Base-by-base conservation (phyloP, 1,140 invertebrate genomes). In the Drosophila lini region DNA sequence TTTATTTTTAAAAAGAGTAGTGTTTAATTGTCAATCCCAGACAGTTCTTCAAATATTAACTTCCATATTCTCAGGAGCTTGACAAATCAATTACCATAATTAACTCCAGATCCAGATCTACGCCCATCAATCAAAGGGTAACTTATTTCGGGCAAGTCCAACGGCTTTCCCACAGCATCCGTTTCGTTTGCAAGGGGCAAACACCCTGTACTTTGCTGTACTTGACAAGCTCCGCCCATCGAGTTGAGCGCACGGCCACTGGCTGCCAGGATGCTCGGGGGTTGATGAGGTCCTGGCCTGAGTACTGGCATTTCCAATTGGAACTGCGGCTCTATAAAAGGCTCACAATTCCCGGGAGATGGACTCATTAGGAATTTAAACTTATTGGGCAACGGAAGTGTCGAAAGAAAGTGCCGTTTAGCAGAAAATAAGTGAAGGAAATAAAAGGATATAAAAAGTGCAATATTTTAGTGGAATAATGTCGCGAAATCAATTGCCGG, bases 401-500 rank as follows among this genome's bases (percentile, higher is more conserved):
- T 36, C 31, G 5, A 13, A 57, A 55, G 32, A 32, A n/a, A 53
- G 40, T 31, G 22, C 13, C 19, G 31, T 36, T 22, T 36, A 15
- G 34, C 16, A 52, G 57, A 44, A 22, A 22, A 5, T 4, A 8
- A 50, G 52, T 16, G 25, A 13, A 0, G 50, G 34, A 9, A n/a
- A 64, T 48, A 16, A n/a, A 41, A n/a, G 1, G 40, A n/a, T 47
- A 5, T 8, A 31, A 40, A 25, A 28, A 31, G 16, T 64, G 19
- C 5, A 69, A 16, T 11, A 38, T n/a, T 5, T 7, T 0, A 25
- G 44, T 38, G 7, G 22, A 0, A 91, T 78, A 57, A 91, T 92
- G 90, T 92, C 90, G 28, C 82, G 91, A 38, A 92, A 91, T 91
- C 93, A 93, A 69, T 84, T 94, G 45, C 93, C 93, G 15, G 93